Evolutionary conservation across 2,888 invertebrate genomes (phyloP).

Genomic region (Drosophila planitibia): DNA sequence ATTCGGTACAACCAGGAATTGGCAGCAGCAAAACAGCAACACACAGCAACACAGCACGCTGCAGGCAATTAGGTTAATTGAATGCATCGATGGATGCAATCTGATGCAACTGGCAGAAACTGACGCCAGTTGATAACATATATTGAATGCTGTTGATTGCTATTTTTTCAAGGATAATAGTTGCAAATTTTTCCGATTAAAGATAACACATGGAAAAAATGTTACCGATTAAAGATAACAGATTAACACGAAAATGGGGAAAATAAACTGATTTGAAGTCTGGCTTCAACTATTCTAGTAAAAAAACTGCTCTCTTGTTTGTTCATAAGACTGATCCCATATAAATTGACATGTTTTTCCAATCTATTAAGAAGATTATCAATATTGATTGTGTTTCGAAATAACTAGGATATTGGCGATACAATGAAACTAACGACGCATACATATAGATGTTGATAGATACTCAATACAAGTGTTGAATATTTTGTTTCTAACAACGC

Average conservation of each 20-base stretch:
- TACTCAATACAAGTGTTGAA: no score
- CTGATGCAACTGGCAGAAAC: not conserved
- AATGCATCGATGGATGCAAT: not conserved
- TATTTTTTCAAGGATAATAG: not conserved
- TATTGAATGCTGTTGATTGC: not conserved
- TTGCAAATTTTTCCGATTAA: not conserved
- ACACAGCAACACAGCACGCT: constrained; percentile 9
- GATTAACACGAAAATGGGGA: not conserved
- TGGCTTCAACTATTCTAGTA: not conserved
- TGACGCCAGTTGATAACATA: constrained; percentile 3
- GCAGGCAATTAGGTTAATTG: constrained; percentile 31
- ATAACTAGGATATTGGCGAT: no score
- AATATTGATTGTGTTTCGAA: not conserved
- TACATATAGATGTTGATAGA: no score
- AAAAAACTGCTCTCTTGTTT: not conserved
- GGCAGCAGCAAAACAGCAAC: not conserved
- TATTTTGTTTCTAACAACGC: constrained; percentile 6
- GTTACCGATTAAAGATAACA: not conserved
- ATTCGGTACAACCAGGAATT: constrained; percentile 19
- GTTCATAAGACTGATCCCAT: not conserved
- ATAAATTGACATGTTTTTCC: not conserved
- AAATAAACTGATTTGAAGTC: not conserved
- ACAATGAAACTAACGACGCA: no score
- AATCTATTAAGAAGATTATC: not conserved
- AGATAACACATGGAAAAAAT: not conserved